These are phyloP conservation scores for Corythaeola cristata DNA, from an alignment of 2,113 vertebrate genomes.

Conservation along the genomic window DNA sequence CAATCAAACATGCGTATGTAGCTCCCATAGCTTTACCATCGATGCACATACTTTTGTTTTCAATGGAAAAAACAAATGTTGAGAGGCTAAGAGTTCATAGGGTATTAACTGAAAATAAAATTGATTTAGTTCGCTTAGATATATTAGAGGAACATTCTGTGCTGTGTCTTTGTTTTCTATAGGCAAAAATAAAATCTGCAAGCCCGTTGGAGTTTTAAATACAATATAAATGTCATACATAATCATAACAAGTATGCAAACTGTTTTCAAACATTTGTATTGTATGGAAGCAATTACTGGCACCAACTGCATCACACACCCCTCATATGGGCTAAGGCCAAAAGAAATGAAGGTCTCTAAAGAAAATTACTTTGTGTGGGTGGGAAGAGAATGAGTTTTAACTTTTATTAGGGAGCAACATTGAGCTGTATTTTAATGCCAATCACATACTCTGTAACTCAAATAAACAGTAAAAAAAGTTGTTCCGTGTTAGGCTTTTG, in stretches of 20 bases:
- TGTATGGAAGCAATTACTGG: slow-evolving; percentile 97
- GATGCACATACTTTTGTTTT: slow-evolving; percentile 29
- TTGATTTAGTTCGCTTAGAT: not conserved
- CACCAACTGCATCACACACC: slow-evolving; percentile 84
- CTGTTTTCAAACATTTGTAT: slow-evolving; percentile 76
- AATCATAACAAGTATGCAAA: slow-evolving; percentile 74
- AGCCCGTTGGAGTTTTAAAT: slow-evolving; percentile 62
- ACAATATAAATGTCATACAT: slow-evolving; percentile 69
- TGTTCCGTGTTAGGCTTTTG: slow-evolving; percentile 73
- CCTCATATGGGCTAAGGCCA: slow-evolving; percentile 76
- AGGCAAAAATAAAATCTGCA: slow-evolving; percentile 51
- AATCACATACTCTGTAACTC: slow-evolving; percentile 82
- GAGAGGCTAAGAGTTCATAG: slow-evolving; percentile 41
- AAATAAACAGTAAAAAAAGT: slow-evolving; percentile 79
- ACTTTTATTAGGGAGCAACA: slow-evolving; percentile 83
- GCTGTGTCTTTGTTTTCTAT: slow-evolving; percentile 28
- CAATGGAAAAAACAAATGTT: slow-evolving; percentile 47
- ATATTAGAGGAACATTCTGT: not conserved
- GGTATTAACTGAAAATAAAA: slow-evolving; percentile 36
- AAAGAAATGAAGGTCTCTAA: slow-evolving; percentile 79
- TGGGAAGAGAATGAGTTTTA: slow-evolving; percentile 81
- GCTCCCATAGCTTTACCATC: not conserved
- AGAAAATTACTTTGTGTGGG: slow-evolving; percentile 86
- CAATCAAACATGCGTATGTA: not conserved
- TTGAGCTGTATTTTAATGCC: slow-evolving; percentile 82